A percentile compares a stretch with the other conserved stretches of the same genome.
phyloP scores from a whole-genome alignment of 2,888 invertebrate species.

The Drosophila subsilvestris region DNA sequence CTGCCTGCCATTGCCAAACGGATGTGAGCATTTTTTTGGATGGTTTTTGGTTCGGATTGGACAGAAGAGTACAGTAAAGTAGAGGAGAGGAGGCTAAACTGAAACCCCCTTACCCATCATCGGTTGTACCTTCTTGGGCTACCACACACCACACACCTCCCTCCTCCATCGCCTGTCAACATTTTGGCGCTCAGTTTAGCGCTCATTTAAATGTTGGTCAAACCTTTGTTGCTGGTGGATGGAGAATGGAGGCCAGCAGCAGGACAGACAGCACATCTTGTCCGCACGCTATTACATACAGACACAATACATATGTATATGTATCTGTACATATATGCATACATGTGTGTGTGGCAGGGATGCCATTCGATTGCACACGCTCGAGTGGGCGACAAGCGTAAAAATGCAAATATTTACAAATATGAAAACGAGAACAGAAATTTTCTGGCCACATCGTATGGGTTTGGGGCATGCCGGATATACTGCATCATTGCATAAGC shows the following conservation, averaged over 20 bases:
- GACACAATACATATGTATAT: constrained; percentile 3
- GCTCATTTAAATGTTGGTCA: constrained; percentile 60
- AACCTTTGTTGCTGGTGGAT: constrained; percentile 24
- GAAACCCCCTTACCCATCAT: background rate
- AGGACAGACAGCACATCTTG: constrained; percentile 32
- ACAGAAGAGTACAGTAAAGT: no score
- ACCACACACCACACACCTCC: no score
- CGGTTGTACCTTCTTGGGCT: background rate
- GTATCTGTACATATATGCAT: constrained; percentile 4
- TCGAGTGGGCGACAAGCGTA: constrained; percentile 52
- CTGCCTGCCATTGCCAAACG: no score
- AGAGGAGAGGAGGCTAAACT: no score
- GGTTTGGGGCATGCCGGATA: background rate
- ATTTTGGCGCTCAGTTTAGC: constrained; percentile 36
- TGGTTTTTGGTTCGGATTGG: background rate
- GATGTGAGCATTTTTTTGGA: background rate
- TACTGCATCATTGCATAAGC: constrained; percentile 6
- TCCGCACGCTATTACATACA: constrained; percentile 46
- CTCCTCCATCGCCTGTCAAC: background rate
- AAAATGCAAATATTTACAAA: constrained; percentile 73
- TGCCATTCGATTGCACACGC: constrained; percentile 53
- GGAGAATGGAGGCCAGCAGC: background rate
- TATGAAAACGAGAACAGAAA: constrained; percentile 47
- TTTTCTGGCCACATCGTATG: background rate
- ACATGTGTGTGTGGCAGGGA: constrained; percentile 17